Evolutionary conservation across 2,113 vertebrate species (phyloP), one percentile per base, ranked within the genome.

Genomic region (Eolophus roseicapilla): DNA sequence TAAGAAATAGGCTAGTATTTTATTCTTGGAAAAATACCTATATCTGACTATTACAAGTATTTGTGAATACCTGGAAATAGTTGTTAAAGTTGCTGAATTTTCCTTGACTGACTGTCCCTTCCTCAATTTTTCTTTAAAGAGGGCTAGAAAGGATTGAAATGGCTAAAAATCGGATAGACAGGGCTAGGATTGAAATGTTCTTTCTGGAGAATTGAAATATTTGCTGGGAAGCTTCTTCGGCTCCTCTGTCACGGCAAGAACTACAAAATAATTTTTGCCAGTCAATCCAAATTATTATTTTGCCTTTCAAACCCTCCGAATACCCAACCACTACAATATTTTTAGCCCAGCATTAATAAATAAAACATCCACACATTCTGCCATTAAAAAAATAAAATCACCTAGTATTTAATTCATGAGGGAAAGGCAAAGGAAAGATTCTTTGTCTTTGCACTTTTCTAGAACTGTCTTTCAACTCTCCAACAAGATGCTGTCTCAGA

Each of bases 281-380:
- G 15, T n/a, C 33, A 74, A 77, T 15, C 4, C 31, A 77, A 62
- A 69, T 29, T 20, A 65, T 44, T 74, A 20, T 81, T 92, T 83
- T 85, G 8, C 46, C 43, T 83, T 47, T 81, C 59, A 67, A 81
- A 12, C 19, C 18, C 52, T 57, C n/a, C 4, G 6, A 88, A 79
- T 39, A 44, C 13, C 10, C 41, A 70, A 53, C 2, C 41, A 53
- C 53, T 33, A 46, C 31, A 37, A 13, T 33, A 59, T 11, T 88
- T 74, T 75, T 91, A 59, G 31, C 63, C 80, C 15, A 59, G 19
- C 28, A 83, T 80, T 90, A 94, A 80, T 86, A 92, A 95, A 84
- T 83, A 90, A 90, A 92, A 77, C 14, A 90, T 62, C 11, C 24
- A 44, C 17, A 27, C 2, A 6, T 7, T 73, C 37, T 87, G 29